These are phyloP conservation scores for Drosophila seguyi DNA, from an alignment of 1,140 invertebrate species.

Conservation along the genomic window DNA sequence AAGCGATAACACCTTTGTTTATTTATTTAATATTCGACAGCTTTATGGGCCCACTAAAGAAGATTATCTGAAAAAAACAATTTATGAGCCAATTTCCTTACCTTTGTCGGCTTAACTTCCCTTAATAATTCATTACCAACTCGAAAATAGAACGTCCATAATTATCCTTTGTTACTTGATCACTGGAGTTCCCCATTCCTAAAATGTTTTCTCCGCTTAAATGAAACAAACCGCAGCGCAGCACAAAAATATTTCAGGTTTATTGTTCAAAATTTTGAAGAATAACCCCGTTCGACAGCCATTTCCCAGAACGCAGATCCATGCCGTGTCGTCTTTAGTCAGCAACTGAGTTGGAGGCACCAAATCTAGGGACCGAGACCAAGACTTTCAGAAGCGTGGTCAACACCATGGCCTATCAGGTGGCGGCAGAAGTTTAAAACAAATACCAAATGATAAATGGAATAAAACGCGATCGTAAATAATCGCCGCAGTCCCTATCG, in stretches of 20 bases:
- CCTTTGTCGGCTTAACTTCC: conserved; percentile 6
- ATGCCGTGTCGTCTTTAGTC: conserved; percentile 32
- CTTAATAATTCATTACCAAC: not conserved
- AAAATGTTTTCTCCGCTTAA: not conserved
- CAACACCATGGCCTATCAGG: conserved; percentile 36
- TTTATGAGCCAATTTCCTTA: conserved; percentile 43
- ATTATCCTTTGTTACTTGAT: not conserved
- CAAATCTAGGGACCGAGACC: conserved; percentile 3
- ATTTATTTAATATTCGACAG: conserved; percentile 27
- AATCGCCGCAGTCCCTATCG: conserved; percentile 56
- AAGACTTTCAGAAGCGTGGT: conserved; percentile 14
- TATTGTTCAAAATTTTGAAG: conserved; percentile 21
- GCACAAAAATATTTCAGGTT: conserved; percentile 5
- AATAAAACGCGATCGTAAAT: conserved; percentile 74
- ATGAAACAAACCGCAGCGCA: conserved; percentile 43
- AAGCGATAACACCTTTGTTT: conserved; percentile 16
- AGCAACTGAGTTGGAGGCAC: conserved; percentile 50
- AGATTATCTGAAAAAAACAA: conserved; percentile 25
- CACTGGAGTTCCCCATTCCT: not conserved
- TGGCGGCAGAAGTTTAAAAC: conserved; percentile 61
- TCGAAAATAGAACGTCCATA: not conserved
- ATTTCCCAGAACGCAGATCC: conserved; percentile 20
- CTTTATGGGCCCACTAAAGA: conserved; percentile 7
- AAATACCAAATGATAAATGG: conserved; percentile 73
- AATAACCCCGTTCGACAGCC: not conserved